Conservation (phyloP, 2,888 invertebrate species). For the Drosophila bunnanda region DNA sequence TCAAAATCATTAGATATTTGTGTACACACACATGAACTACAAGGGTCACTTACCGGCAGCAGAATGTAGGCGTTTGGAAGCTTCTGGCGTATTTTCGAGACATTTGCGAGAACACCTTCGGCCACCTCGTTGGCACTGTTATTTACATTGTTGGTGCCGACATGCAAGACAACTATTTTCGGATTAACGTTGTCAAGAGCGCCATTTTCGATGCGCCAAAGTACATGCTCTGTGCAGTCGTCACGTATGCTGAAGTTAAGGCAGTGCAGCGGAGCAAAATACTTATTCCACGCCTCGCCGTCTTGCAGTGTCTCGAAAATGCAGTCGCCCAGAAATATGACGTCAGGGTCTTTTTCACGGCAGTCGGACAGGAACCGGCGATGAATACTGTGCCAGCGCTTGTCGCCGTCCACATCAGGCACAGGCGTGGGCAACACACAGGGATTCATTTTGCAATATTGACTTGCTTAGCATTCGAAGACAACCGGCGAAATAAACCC, state of each 20-base stretch:
- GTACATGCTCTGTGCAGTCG: conserved; percentile 94
- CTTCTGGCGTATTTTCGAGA: conserved; percentile 90
- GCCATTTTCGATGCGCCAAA: conserved; percentile 96
- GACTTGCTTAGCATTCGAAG: conserved; percentile 10
- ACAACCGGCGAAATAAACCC: conserved; percentile 3
- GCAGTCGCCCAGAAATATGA: conserved; percentile 95
- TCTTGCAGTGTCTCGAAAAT: conserved; percentile 92
- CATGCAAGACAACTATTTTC: conserved; percentile 94
- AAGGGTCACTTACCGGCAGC: conserved; percentile 89
- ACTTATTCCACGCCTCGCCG: conserved; percentile 94
- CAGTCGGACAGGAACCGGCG: conserved; percentile 93
- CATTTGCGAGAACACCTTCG: conserved; percentile 92
- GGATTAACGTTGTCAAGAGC: conserved; percentile 95
- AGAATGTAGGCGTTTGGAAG: conserved; percentile 93
- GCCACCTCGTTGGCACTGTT: conserved; percentile 92
- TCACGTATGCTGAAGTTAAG: conserved; percentile 94
- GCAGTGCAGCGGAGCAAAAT: conserved; percentile 96
- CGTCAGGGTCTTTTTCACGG: conserved; percentile 95
- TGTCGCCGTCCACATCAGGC: conserved; percentile 92
- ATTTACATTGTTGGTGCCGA: conserved; percentile 94
- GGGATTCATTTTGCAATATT: conserved; percentile 87
- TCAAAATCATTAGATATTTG: conserved; percentile 3
- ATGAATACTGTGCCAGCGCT: conserved; percentile 87
- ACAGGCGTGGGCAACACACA: conserved; percentile 90
- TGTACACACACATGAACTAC: too few relatives aligned